Conservation (phyloP, 1,140 invertebrate species). For the Drosophila novamexicana region DNA sequence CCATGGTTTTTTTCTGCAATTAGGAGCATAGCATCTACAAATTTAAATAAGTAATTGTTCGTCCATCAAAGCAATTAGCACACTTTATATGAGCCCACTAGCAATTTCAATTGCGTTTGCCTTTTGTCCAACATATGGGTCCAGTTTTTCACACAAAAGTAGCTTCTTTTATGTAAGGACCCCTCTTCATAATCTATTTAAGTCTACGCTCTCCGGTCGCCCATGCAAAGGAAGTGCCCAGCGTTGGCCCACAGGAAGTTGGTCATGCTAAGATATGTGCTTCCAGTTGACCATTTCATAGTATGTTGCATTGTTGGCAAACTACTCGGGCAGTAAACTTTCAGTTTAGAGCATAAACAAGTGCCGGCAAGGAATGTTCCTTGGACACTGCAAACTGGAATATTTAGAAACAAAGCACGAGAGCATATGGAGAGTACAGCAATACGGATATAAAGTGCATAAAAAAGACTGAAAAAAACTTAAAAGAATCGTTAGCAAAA, state of each 20-base stretch:
- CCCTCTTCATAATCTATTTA: slow-evolving; percentile 21
- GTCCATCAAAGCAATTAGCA: slow-evolving; percentile 49
- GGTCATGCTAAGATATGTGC: slow-evolving; percentile 18
- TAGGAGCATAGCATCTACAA: neutral
- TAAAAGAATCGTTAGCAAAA: neutral
- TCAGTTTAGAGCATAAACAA: slow-evolving; percentile 27
- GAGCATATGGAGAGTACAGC: slow-evolving; percentile 1
- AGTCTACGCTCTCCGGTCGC: neutral
- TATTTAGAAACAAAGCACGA: neutral
- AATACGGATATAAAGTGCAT: neutral
- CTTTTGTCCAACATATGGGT: slow-evolving; percentile 22
- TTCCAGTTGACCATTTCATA: slow-evolving; percentile 8
- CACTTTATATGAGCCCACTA: slow-evolving; percentile 44
- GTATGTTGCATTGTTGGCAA: slow-evolving; percentile 24
- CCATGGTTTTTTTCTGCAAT: neutral
- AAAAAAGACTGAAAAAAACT: neutral
- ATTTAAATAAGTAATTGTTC: slow-evolving; percentile 50
- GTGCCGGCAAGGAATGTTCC: slow-evolving; percentile 13
- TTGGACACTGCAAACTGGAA: slow-evolving; percentile 9
- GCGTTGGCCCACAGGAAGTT: slow-evolving; percentile 16
- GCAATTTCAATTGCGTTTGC: slow-evolving; percentile 64
- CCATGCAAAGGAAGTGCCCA: slow-evolving; percentile 7
- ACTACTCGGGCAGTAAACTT: slow-evolving; percentile 34
- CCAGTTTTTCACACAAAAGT: neutral
- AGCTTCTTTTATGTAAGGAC: neutral